phyloP scores from a whole-genome alignment of 2,797 vertebrate genomes.

The Zalophus californianus region DNA sequence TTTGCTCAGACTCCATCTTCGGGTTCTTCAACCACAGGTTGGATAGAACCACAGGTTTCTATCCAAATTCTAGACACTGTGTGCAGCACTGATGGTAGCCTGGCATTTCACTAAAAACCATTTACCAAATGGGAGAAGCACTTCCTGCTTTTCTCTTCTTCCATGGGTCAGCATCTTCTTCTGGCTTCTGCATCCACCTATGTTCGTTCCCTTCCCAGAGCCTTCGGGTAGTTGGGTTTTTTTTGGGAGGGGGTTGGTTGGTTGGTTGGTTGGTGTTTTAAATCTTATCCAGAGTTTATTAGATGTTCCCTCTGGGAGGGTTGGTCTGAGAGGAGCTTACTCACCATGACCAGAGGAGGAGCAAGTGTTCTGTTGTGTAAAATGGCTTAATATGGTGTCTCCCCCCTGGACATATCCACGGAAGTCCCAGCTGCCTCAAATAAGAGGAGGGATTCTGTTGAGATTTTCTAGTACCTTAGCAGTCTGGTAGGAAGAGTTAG shows the following conservation, averaged over 20 bases:
- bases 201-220: too few species aligned
- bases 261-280: not conserved
- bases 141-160: not conserved
- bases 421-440: not conserved
- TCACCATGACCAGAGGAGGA: not conserved
- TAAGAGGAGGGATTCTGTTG: not conserved
- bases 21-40: not conserved
- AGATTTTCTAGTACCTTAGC: not conserved
- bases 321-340: not conserved
- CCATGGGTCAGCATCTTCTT: rapidly evolving
- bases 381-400: not conserved
- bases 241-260: too few species aligned
- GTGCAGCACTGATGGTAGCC: not conserved
- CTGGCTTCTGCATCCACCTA: not conserved
- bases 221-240: not conserved
- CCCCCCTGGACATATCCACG: not conserved
- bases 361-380: not conserved
- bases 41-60: not conserved
- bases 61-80: not conserved
- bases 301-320: not conserved
- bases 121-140: not conserved
- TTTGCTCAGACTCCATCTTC: not conserved
- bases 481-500: not conserved
- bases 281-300: not conserved
- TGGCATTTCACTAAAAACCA: not conserved